Evolutionary conservation across 2,797 vertebrate genomes (phyloP).

Genomic region (Lagocephalus sceleratus): DNA sequence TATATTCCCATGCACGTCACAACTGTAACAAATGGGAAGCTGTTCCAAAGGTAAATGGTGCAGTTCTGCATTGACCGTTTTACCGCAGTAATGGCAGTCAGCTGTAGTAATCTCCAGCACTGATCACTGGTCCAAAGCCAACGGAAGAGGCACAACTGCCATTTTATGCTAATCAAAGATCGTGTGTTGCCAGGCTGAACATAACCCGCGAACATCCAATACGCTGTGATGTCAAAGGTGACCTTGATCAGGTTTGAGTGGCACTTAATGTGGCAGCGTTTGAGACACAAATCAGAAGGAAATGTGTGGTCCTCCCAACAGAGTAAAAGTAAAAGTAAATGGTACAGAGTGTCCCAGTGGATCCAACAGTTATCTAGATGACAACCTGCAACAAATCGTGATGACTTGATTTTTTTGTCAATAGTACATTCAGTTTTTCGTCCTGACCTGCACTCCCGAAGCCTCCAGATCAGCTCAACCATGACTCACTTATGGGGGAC

Average conservation of each 20-base stretch:
- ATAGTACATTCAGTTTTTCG: too few species aligned
- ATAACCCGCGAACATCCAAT: constrained; percentile 53
- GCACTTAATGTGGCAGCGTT: too few species aligned
- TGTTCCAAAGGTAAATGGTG: constrained; percentile 41
- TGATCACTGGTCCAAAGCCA: constrained; percentile 58
- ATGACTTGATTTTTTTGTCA: too few species aligned
- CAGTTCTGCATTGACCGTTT: constrained; percentile 51
- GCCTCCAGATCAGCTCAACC: too few species aligned
- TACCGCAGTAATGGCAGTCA: constrained; percentile 61
- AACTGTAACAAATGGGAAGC: too few species aligned
- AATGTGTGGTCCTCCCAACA: constrained; percentile 35
- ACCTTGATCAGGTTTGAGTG: constrained; percentile 64
- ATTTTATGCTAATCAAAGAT: constrained; percentile 75
- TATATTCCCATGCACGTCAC: constrained; percentile 58
- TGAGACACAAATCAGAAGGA: constrained; percentile 37
- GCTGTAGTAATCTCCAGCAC: constrained; percentile 63
- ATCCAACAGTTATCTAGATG: too few species aligned
- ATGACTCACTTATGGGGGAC: too few species aligned
- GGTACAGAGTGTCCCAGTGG: too few species aligned
- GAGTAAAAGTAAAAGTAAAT: too few species aligned
- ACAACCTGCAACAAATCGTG: too few species aligned
- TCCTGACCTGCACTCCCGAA: too few species aligned
- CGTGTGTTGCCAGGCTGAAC: constrained; percentile 49
- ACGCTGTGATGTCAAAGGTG: constrained; percentile 57
- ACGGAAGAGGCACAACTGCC: constrained; percentile 62